phyloP scores from a whole-genome alignment of 2,113 vertebrate species.

The Heliornis fulica region DNA sequence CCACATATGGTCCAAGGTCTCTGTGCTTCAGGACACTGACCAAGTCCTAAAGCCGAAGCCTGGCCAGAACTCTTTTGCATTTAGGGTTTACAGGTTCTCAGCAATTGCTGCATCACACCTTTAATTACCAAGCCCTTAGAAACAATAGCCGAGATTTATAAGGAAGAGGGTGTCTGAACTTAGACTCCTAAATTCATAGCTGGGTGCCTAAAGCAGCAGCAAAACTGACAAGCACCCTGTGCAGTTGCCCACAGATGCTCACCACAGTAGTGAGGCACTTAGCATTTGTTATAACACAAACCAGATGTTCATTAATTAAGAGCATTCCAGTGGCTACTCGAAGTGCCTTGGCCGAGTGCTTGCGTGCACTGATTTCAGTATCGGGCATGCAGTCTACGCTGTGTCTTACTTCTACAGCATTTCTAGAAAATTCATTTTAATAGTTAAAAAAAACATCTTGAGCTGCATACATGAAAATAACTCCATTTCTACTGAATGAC shows the following conservation, averaged over 20 bases:
- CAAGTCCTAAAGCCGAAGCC: neutral
- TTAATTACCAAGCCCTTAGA: slow-evolving; percentile 32
- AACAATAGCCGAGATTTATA: neutral
- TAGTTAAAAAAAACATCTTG: slow-evolving; percentile 72
- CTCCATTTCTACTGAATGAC: slow-evolving; percentile 65
- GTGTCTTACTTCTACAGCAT: slow-evolving; percentile 53
- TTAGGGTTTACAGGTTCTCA: neutral
- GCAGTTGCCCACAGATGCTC: neutral
- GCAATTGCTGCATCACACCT: neutral
- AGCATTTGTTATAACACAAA: slow-evolving; percentile 12
- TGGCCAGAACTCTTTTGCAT: neutral
- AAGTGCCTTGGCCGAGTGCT: neutral
- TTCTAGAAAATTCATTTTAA: slow-evolving; percentile 71
- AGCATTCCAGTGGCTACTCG: neutral
- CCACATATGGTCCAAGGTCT: neutral
- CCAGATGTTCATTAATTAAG: neutral
- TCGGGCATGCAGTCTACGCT: slow-evolving; percentile 61
- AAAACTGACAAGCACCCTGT: neutral
- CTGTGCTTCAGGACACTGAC: neutral
- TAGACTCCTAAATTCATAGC: neutral
- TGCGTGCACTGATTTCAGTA: neutral
- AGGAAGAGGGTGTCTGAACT: neutral
- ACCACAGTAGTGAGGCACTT: slow-evolving; percentile 44
- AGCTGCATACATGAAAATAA: slow-evolving; percentile 73
- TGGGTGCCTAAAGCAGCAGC: neutral